These are phyloP conservation scores for Uloborus plumipes DNA, from an alignment of 2,888 invertebrate species.

Conservation along the genomic window DNA sequence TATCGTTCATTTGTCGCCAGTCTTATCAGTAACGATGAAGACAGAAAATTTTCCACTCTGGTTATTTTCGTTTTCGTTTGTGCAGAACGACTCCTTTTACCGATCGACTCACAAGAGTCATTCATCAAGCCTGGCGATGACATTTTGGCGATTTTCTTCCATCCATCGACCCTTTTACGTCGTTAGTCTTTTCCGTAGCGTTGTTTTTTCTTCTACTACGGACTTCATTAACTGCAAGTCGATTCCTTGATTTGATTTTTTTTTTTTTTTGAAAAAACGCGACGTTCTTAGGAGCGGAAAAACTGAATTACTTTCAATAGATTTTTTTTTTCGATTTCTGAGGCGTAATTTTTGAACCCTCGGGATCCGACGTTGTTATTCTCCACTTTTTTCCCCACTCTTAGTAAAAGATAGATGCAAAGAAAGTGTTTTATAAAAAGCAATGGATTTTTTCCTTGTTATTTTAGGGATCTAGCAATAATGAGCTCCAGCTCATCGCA, in stretches of 20 bases:
- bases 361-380: conserved; percentile 26
- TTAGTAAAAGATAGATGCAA: conserved; percentile 42
- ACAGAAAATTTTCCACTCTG: too few relatives aligned
- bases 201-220: conserved; percentile 27
- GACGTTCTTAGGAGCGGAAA: conserved; percentile 32
- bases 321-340: conserved; percentile 5
- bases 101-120: conserved; percentile 29
- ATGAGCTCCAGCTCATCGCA: too few relatives aligned
- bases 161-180: conserved; percentile 43
- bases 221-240: conserved; percentile 52
- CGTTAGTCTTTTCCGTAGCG: conserved; percentile 37
- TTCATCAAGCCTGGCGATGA: conserved; percentile 51
- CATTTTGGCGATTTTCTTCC: conserved; percentile 54
- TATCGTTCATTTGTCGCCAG: too few relatives aligned
- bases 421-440: conserved; percentile 18
- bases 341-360: conserved; percentile 51
- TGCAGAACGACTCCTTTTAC: conserved; percentile 31
- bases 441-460: neutral
- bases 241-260: conserved; percentile 19
- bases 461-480: neutral
- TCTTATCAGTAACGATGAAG: too few relatives aligned
- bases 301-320: conserved; percentile 54
- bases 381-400: neutral
- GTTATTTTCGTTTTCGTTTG: neutral
- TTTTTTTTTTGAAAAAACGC: neutral